Evolutionary conservation across 2,113 vertebrate species (phyloP), one percentile per base, ranked within the genome.

Genomic region (Myodes glareolus): DNA sequence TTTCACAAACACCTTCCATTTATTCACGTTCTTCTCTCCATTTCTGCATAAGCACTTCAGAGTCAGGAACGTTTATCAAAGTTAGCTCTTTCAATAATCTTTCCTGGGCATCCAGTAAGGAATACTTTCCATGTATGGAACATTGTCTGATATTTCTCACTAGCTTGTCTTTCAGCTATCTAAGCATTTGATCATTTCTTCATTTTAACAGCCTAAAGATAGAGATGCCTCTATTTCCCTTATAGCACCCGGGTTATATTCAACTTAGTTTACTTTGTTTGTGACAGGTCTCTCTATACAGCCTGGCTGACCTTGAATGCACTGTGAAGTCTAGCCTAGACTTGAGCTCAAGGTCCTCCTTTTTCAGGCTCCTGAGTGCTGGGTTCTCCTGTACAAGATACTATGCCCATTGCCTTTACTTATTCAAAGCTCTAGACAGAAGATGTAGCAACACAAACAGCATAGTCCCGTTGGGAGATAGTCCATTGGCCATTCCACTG

Each of bases 71-170:
- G 42, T 25, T 87, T 81, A 61, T 2, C 36, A 90, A 39, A 65
- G 11, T 36, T 68, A 67, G 12, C 4, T 39, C 1, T 67, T 55
- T 94, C 39, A 16, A 25, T 16, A 52, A 25, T 76, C 50, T 86
- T 76, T 12, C 27, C 36, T 65, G 9, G 47, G 3, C 11, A 25
- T 47, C 29, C 52, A 61, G 25, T 19, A 70, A 84, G 91, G 3
- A n/a, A 36, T 63, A 1, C 0, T 9, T 86, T 85, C 2, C 23
- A 23, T 23, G 33, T 4, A 2, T 75, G 1, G 5, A 3, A 42
- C 0, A 16, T 0, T 90, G 3, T 2, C 45, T 84, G 31, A 61
- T 1, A 68, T 50, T 7, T 91, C 29, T 63, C 42, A 5, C 39
- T 80, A 55, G 4, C 4, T 68, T 90, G 12, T 0, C 3, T 52